Evolutionary conservation across 92 coral and sea anemone genomes (phyloP).

Genomic region (Umimayanthus kanabou): DNA sequence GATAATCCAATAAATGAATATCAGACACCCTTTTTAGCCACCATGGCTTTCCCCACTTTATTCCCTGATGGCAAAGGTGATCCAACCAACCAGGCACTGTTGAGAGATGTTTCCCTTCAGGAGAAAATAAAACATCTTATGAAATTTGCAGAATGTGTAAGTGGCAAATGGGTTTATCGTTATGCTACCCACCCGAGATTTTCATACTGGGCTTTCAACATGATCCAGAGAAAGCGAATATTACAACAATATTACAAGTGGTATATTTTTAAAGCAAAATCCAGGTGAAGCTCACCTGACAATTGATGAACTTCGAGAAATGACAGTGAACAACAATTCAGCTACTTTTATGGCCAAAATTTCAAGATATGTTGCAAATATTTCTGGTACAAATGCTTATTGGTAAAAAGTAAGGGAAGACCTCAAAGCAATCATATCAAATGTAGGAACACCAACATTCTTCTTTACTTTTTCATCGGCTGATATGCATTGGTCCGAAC

Average conservation of each 20-base stretch:
- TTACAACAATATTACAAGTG: slow-evolving; percentile 58
- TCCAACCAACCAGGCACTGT: slow-evolving; percentile 46
- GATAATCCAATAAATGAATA: slow-evolving; percentile 46
- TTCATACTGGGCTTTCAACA: slow-evolving; percentile 59
- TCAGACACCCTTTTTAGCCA: slow-evolving; percentile 50
- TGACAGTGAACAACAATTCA: slow-evolving; percentile 42
- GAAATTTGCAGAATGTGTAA: slow-evolving; percentile 55
- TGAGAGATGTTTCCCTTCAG: slow-evolving; percentile 42
- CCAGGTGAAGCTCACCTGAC: slow-evolving; percentile 71
- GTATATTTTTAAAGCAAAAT: slow-evolving; percentile 60
- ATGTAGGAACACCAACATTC: slow-evolving; percentile 50
- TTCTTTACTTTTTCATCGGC: slow-evolving; percentile 68
- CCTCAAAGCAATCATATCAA: slow-evolving; percentile 29
- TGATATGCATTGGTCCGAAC: slow-evolving; percentile 84
- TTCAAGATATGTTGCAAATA: slow-evolving; percentile 52
- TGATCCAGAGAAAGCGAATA: slow-evolving; percentile 54
- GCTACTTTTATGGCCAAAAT: slow-evolving; percentile 50
- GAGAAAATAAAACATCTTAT: slow-evolving; percentile 47
- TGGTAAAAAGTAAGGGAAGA: slow-evolving; percentile 53
- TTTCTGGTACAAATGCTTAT: slow-evolving; percentile 57
- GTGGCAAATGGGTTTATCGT: slow-evolving; percentile 50
- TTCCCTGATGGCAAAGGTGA: slow-evolving; percentile 68
- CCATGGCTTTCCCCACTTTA: slow-evolving; percentile 55
- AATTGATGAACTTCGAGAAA: slow-evolving; percentile 50
- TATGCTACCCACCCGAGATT: slow-evolving; percentile 67